Conservation (phyloP, 2,113 vertebrate species). For the Scortum barcoo region DNA sequence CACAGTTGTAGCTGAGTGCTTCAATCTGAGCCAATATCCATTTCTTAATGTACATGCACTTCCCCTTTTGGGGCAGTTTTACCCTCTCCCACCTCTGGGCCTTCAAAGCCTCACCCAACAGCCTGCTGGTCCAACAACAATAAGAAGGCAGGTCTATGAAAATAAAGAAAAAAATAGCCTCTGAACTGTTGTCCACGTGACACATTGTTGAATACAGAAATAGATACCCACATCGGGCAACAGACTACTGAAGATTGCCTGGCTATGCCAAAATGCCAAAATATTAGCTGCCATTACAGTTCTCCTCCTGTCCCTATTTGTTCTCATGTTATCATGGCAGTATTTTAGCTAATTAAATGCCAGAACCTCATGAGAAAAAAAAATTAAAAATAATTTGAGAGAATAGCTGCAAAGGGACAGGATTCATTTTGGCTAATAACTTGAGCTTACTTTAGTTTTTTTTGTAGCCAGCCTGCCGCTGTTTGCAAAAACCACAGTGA, state of each 20-base stretch:
- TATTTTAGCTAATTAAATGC: background rate
- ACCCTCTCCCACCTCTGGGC: conserved; percentile 22
- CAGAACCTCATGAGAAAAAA: background rate
- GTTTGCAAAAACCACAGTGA: background rate
- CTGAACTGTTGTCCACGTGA: background rate
- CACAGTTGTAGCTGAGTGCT: conserved; percentile 33
- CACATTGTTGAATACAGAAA: background rate
- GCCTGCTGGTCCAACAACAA: conserved; percentile 45
- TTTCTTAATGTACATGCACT: conserved; percentile 51
- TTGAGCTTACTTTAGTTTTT: background rate
- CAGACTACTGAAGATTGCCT: background rate
- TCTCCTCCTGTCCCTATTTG: background rate
- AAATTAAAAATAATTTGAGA: too few relatives aligned
- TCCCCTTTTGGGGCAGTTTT: conserved; percentile 39
- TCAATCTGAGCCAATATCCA: conserved; percentile 48
- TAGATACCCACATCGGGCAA: background rate
- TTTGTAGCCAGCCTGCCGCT: background rate
- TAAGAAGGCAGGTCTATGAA: conserved; percentile 24
- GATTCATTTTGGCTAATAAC: background rate
- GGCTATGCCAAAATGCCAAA: background rate
- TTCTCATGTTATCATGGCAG: background rate
- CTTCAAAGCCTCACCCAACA: conserved; percentile 45
- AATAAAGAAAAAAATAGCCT: too few relatives aligned
- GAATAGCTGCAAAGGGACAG: background rate
- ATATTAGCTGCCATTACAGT: background rate